These are phyloP conservation scores for Agrilus mali DNA, from an alignment of 2,888 invertebrate species.

Conservation along the genomic window DNA sequence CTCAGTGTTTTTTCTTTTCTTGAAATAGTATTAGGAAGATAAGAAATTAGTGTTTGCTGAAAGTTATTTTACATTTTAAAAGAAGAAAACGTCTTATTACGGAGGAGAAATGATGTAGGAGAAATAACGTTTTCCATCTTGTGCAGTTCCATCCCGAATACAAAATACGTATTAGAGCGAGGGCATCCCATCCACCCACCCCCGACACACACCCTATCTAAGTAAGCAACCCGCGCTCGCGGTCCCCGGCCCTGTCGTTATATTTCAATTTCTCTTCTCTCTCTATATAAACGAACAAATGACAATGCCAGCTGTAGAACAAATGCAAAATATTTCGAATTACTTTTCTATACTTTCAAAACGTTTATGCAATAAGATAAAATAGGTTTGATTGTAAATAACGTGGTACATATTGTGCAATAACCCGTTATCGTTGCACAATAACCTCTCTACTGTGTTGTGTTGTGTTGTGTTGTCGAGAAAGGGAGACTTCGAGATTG, in stretches of 20 bases:
- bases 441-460: too few relatives aligned
- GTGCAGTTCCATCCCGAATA: constrained; percentile 29
- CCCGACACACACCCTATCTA: constrained; percentile 16
- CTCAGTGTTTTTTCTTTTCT: too few relatives aligned
- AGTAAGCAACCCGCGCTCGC: too few relatives aligned
- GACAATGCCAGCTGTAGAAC: constrained; percentile 11
- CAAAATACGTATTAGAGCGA: constrained; percentile 30
- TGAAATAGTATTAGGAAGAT: too few relatives aligned
- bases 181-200: constrained; percentile 24
- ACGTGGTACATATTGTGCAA: too few relatives aligned
- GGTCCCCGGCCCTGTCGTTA: constrained; percentile 13
- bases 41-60: background rate
- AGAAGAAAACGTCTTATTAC: constrained; percentile 23
- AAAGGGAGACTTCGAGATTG: too few relatives aligned
- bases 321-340: constrained; percentile 20
- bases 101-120: constrained; percentile 29
- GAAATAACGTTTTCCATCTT: constrained; percentile 33
- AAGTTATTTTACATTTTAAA: constrained; percentile 6
- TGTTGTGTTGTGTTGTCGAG: too few relatives aligned
- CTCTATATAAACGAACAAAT: constrained; percentile 16
- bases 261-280: constrained; percentile 32
- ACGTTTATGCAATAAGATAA: constrained; percentile 11
- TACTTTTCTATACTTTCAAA: constrained; percentile 16
- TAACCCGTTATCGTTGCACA: too few relatives aligned
- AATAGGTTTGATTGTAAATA: too few relatives aligned